Evolutionary conservation across 2,888 invertebrate species (phyloP).

Genomic region (Idaea dimidiata): DNA sequence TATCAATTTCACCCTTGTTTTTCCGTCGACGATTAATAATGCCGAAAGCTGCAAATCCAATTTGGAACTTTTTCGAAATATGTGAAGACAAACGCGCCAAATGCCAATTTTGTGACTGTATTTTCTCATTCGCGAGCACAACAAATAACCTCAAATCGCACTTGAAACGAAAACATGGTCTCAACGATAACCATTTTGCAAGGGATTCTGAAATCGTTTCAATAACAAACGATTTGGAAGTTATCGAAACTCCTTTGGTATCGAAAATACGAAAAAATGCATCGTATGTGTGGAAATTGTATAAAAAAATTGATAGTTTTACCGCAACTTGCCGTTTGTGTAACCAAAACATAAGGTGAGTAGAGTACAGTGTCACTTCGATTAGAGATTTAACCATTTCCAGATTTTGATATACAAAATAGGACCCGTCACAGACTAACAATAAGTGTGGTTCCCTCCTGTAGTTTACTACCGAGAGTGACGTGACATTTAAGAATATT

Average conservation of each 20-base stretch:
- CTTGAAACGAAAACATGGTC: background rate
- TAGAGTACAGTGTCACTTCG: background rate
- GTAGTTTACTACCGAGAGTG: too few species aligned
- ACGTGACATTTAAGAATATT: too few species aligned
- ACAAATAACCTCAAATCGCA: background rate
- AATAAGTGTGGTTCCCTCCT: too few species aligned
- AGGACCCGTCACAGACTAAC: too few species aligned
- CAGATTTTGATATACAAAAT: too few species aligned
- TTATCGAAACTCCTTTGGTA: background rate
- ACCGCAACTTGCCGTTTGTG: slow-evolving; percentile 3
- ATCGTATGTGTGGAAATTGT: background rate
- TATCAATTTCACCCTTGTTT: background rate
- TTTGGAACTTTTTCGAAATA: background rate
- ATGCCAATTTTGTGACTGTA: background rate
- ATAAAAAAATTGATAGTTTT: background rate
- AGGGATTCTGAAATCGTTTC: background rate
- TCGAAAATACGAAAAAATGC: background rate
- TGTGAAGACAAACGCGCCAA: background rate
- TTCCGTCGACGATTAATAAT: background rate
- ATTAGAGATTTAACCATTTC: background rate
- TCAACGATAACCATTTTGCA: background rate
- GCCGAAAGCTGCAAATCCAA: background rate
- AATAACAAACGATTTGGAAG: background rate
- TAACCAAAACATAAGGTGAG: background rate
- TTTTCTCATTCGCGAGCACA: background rate